Evolutionary conservation across 2,113 vertebrate genomes (phyloP).

Genomic region (Rhinoderma darwinii): DNA sequence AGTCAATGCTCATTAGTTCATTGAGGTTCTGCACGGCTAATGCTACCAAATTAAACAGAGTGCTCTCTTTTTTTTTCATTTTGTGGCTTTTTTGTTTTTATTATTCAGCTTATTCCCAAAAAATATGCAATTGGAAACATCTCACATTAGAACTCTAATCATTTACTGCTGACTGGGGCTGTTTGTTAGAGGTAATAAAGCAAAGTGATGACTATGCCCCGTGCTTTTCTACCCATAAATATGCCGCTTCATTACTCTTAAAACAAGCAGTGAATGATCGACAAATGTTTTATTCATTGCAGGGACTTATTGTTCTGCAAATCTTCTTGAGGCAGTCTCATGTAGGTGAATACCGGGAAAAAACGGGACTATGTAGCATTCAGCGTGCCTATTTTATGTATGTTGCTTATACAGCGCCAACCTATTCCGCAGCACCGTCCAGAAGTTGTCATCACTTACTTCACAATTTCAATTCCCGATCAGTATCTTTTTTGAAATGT

Average conservation of each 20-base stretch:
- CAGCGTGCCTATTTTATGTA: too few species aligned
- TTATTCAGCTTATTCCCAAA: neutral
- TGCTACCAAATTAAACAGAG: constrained; percentile 1
- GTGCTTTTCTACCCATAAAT: neutral
- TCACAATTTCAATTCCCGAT: too few species aligned
- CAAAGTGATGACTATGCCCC: constrained; percentile 1
- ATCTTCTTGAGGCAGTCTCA: neutral
- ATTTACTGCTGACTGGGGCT: neutral
- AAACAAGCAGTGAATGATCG: neutral
- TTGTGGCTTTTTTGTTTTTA: neutral
- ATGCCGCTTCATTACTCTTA: neutral
- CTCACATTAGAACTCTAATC: neutral
- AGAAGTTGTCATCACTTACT: too few species aligned
- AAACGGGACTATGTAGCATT: too few species aligned
- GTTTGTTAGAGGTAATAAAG: constrained; percentile 6
- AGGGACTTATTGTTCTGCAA: neutral
- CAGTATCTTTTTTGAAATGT: too few species aligned
- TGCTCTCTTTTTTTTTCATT: neutral
- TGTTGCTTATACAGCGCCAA: too few species aligned
- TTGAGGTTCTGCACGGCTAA: constrained; percentile 13
- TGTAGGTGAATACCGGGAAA: neutral
- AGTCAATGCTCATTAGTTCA: constrained; percentile 7
- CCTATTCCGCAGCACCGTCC: too few species aligned
- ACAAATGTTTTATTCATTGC: neutral
- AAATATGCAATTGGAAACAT: constrained; percentile 3